Base-by-base conservation (phyloP, 2,888 invertebrate genomes). In the Brenthis hecate region DNA sequence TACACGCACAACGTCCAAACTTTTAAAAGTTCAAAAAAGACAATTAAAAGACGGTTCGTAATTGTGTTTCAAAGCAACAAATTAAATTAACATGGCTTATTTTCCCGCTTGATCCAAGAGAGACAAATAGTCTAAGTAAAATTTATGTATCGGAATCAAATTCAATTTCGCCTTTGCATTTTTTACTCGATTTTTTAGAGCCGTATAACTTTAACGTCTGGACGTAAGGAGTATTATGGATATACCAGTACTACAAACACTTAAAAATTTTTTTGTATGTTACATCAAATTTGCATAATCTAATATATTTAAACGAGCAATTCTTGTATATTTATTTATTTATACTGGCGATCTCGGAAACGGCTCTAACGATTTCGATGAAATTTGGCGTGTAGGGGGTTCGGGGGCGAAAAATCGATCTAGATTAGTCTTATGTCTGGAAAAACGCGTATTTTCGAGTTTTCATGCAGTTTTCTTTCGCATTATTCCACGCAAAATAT, bases 71-170 rank as follows among this genome's bases (percentile, higher is more conserved):
- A 81, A 81, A 83, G 81, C 84, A 87, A 87, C 86, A 88, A 91
- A 89, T 90, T 90, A 91, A 74, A 74, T 71, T 60, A 71, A 73
- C 71, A 63, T 70, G 73, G 66, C 71, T 71, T 71, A 66, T 72
- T 73, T 72, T 82, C 85, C 83, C 80, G 85, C 86, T 88, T 90
- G 90, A 91, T 90, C 90, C 89, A 75, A 85, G 83, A 80, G 85
- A 91, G 90, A 92, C 91, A 88, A 92, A 91, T 88, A 86, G 88
- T 85, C 88, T 91, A 89, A 92, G 91, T 91, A 86, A 91, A 92
- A 92, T 92, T 92, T 91, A 92, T 92, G 91, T 92, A 90, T 91
- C 87, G 91, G 91, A 92, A 91, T 91, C 90, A 91, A 90, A 92
- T 91, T 91, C 90, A 89, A 91, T 91, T 90, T 91, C 85, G 91